Evolutionary conservation across 2,113 vertebrate genomes (phyloP), one percentile per base, ranked within the genome.

Genomic region (Lates calcarifer): DNA sequence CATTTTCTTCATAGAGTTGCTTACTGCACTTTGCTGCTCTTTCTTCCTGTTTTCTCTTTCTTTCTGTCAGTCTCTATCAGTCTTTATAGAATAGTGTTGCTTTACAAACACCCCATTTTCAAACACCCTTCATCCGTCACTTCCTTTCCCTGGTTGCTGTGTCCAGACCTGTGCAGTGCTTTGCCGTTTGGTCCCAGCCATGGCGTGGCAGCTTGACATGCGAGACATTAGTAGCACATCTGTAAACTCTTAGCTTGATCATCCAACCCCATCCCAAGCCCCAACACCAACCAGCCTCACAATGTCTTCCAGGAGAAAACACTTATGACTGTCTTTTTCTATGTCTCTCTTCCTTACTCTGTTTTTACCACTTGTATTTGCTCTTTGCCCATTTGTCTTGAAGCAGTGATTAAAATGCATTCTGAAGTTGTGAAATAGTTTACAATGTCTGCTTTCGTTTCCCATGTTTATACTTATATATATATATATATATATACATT

Each of bases 191-290:
- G 51, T 73, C 62, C 18, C 5, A 35, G 47, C 13, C 28, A 62
- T 83, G 55, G 29, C 29, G 39, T 81, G 82, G 43, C 81, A 88
- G 74, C 72, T 81, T 83, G 67, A 74, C 77, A 83, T 66, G 83
- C 76, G 76, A 83, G 63, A 74, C 69, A 77, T 81, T 73, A 61
- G 58, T 22, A 49, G 53, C 81, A 90, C 86, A 92, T 91, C 81
- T 90, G 85, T 77, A 82, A 81, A 68, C 83, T 56, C 79, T 91
- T 89, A 83, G 70, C 43, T 29, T 37, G 22, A 80, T 86, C 79
- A 65, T 79, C 81, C 68, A 70, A 35, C 29, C 55, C 60, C 53
- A 63, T 81, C 77, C 31, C 49, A 58, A 81, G 43, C 69, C 49
- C 41, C 62, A 64, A 31, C 72, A 70, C 10, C 65, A 82, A 56